A percentile compares a stretch with the other conserved stretches of the same genome.
phyloP scores from a whole-genome alignment of 2,797 vertebrate genomes.

The Hoplostethus mediterraneus region DNA sequence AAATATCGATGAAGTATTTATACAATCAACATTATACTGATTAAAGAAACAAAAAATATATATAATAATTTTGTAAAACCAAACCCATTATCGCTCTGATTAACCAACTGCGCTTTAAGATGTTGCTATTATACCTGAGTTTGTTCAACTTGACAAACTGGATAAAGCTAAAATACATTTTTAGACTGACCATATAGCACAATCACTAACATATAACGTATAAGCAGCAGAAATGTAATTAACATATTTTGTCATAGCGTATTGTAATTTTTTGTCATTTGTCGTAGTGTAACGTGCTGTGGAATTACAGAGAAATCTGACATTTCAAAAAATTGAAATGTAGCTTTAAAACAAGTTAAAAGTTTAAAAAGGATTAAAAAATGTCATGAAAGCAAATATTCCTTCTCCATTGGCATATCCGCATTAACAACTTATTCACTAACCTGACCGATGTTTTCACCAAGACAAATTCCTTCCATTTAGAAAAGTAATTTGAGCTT shows the following conservation, averaged over 20 bases:
- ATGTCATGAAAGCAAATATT: constrained; percentile 25
- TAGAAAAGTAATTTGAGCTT: background rate
- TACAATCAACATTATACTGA: constrained; percentile 28
- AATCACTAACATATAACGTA: constrained; percentile 21
- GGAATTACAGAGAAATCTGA: constrained; percentile 8
- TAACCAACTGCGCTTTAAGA: constrained; percentile 32
- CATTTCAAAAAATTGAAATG: constrained; percentile 44
- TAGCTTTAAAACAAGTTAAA: constrained; percentile 26
- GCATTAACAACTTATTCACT: constrained; percentile 24
- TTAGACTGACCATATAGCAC: constrained; percentile 35
- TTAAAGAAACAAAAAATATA: constrained; percentile 14
- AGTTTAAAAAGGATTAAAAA: constrained; percentile 14
- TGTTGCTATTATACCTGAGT: constrained; percentile 60
- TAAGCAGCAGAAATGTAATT: constrained; percentile 54
- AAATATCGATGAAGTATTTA: constrained; percentile 23
- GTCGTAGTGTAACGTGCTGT: constrained; percentile 6
- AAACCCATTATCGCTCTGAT: constrained; percentile 29
- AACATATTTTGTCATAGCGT: constrained; percentile 20
- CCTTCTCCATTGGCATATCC: constrained; percentile 5
- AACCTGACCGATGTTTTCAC: background rate
- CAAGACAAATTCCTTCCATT: constrained; percentile 13
- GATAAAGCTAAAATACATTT: constrained; percentile 55
- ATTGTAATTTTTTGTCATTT: no score
- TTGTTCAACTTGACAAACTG: constrained; percentile 63
- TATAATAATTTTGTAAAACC: constrained; percentile 13